phyloP scores from a whole-genome alignment of 1,140 invertebrate genomes.

The Ceratina japonica region DNA sequence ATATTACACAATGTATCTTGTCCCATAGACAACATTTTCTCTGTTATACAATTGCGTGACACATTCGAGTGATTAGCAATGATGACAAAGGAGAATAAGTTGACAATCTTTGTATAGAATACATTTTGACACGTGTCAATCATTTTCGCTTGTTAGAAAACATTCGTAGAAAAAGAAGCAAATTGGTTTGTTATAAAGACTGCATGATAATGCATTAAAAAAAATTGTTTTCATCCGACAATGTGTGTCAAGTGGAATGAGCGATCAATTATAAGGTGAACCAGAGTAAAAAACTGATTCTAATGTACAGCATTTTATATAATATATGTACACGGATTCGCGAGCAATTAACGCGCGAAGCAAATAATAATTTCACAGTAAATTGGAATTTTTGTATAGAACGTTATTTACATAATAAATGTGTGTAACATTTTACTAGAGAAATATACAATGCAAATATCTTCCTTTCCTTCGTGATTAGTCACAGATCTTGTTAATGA shows the following conservation, averaged over 20 bases:
- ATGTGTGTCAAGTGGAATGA: too few species aligned
- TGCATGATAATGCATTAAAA: background rate
- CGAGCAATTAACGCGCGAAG: background rate
- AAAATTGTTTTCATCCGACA: slow-evolving; percentile 1
- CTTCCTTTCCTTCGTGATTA: background rate
- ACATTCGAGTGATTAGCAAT: too few species aligned
- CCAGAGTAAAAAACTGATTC: background rate
- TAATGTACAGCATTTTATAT: background rate
- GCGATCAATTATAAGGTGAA: background rate
- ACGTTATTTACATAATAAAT: slow-evolving; percentile 4
- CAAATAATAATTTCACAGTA: background rate
- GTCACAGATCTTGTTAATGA: too few species aligned
- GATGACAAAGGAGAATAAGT: too few species aligned
- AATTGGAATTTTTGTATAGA: background rate
- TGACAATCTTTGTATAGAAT: too few species aligned
- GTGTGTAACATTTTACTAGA: background rate
- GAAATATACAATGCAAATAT: background rate
- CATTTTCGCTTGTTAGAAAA: background rate
- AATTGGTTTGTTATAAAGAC: too few species aligned
- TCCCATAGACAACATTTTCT: too few species aligned
- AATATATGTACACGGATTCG: too few species aligned
- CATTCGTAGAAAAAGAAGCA: too few species aligned
- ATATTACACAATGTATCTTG: too few species aligned
- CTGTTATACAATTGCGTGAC: too few species aligned
- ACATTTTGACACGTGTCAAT: background rate